phyloP scores from a whole-genome alignment of 2,113 vertebrate species.

The Python bivittatus region DNA sequence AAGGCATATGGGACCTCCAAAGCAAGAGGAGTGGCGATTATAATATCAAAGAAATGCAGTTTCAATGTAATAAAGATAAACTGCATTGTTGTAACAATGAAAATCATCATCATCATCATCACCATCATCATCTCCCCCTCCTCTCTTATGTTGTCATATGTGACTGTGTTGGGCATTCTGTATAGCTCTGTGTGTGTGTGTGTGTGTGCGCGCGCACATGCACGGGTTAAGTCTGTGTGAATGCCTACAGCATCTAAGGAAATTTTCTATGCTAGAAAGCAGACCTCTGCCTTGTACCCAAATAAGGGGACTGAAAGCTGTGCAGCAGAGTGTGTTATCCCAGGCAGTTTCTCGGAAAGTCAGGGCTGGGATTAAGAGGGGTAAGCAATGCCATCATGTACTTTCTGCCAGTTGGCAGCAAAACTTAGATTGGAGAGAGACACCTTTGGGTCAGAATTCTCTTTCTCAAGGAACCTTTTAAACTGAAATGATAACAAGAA shows the following conservation, averaged over 20 bases:
- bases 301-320: no score
- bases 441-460: background rate
- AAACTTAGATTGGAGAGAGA: background rate
- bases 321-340: background rate
- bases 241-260: background rate
- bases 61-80: no score
- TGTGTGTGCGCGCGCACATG: no score
- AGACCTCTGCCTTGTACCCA: background rate
- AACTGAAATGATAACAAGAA: background rate
- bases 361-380: background rate
- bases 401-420: background rate
- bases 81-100: background rate
- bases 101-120: background rate
- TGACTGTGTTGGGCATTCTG: background rate
- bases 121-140: background rate
- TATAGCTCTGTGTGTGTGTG: background rate
- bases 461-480: background rate
- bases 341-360: background rate
- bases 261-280: background rate
- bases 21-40: no score
- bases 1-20: no score
- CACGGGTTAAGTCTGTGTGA: background rate
- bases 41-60: no score
- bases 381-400: background rate
- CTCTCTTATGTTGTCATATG: background rate